Evolutionary conservation across 2,797 vertebrate genomes (phyloP).

Genomic region (Pantherophis alleghaniensis): DNA sequence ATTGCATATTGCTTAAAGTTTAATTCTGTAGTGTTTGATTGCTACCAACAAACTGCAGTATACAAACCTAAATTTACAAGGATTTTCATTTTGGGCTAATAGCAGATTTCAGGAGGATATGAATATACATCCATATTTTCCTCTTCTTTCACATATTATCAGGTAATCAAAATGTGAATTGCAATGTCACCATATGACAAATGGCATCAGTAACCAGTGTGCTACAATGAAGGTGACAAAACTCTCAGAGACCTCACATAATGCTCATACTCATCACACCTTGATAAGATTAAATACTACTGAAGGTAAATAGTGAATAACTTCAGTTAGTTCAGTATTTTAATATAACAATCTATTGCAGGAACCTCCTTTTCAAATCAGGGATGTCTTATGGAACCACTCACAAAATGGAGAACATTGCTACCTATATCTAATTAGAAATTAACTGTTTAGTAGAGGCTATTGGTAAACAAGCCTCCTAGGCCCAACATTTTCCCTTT

Average conservation of each 20-base stretch:
- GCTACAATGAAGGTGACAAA: not conserved
- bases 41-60: not conserved
- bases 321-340: not conserved
- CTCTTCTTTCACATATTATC: not conserved
- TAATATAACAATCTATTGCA: not conserved
- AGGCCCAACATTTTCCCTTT: not conserved
- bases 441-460: not conserved
- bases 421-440: not conserved
- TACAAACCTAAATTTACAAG: not conserved
- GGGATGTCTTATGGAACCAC: not conserved
- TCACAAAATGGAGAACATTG: not conserved
- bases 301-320: not conserved
- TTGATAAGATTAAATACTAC: not conserved
- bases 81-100: not conserved
- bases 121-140: not conserved
- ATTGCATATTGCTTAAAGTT: not conserved
- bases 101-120: not conserved
- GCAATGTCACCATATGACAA: not conserved
- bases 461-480: not conserved
- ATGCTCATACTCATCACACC: not conserved
- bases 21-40: not conserved
- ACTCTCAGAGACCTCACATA: not conserved
- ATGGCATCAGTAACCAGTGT: not conserved
- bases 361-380: not conserved
- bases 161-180: not conserved